Evolutionary conservation across 2,113 vertebrate genomes (phyloP).

Genomic region (Thalassoma bifasciatum): DNA sequence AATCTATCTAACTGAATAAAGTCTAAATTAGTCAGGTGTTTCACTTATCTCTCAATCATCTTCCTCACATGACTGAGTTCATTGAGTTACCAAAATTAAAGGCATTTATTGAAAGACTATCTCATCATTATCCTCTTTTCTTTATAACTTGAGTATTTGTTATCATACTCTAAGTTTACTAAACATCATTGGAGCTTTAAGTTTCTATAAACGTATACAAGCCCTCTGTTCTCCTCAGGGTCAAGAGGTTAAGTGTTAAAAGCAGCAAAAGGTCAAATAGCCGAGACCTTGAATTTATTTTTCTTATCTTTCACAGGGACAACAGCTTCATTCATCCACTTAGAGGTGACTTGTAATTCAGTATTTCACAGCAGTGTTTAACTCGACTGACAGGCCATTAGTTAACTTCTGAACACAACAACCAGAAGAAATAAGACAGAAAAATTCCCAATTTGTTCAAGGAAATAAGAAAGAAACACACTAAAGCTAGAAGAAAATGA

Average conservation of each 20-base stretch:
- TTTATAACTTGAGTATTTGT: neutral
- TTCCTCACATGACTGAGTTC: neutral
- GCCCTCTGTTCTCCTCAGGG: neutral
- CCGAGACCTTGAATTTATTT: neutral
- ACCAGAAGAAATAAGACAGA: neutral
- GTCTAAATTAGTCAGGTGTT: neutral
- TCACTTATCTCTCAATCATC: neutral
- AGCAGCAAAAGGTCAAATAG: slow-evolving; percentile 8
- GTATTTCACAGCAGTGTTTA: neutral
- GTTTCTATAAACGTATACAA: neutral
- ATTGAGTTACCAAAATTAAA: neutral
- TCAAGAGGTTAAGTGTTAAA: slow-evolving; percentile 21
- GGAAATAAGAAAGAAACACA: neutral
- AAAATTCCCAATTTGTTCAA: neutral
- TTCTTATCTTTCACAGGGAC: neutral
- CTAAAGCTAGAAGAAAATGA: slow-evolving; percentile 27
- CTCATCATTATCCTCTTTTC: neutral
- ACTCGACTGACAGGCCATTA: neutral
- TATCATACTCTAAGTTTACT: neutral
- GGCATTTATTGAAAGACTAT: neutral
- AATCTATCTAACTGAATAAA: too few species aligned
- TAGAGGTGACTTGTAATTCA: neutral
- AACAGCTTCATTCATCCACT: neutral
- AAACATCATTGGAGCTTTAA: neutral
- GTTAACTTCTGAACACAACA: neutral